phyloP scores from a whole-genome alignment of 2,113 vertebrate species.

The Forbesichthys papilliferus region DNA sequence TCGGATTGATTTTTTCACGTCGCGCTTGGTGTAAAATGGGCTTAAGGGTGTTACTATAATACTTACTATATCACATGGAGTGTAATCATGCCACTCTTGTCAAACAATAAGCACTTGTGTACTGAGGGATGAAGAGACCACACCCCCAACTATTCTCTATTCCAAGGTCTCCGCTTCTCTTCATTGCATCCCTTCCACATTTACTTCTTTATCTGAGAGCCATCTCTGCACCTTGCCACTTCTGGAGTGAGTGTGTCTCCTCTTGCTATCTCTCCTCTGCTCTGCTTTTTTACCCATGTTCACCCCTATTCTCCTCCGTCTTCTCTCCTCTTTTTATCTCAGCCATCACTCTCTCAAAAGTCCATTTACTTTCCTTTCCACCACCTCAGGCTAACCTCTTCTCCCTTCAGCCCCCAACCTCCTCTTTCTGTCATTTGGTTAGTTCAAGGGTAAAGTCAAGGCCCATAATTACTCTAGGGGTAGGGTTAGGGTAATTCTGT shows the following conservation, averaged over 20 bases:
- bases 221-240: background rate
- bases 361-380: background rate
- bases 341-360: background rate
- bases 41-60: no score
- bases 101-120: no score
- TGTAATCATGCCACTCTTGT: no score
- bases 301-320: background rate
- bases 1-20: no score
- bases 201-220: conserved; percentile 12
- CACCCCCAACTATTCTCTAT: no score
- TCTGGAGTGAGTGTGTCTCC: no score
- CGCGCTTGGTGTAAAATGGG: no score
- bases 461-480: no score
- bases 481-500: no score
- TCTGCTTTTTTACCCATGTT: background rate
- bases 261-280: background rate
- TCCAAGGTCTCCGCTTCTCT: background rate
- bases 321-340: background rate
- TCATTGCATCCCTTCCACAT: background rate
- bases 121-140: no score
- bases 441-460: no score
- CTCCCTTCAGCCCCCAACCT: background rate
- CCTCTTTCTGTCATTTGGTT: background rate
- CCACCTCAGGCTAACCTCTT: background rate
- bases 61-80: no score